phyloP scores from a whole-genome alignment of 1,140 invertebrate species.

The Drosophila virilis region DNA sequence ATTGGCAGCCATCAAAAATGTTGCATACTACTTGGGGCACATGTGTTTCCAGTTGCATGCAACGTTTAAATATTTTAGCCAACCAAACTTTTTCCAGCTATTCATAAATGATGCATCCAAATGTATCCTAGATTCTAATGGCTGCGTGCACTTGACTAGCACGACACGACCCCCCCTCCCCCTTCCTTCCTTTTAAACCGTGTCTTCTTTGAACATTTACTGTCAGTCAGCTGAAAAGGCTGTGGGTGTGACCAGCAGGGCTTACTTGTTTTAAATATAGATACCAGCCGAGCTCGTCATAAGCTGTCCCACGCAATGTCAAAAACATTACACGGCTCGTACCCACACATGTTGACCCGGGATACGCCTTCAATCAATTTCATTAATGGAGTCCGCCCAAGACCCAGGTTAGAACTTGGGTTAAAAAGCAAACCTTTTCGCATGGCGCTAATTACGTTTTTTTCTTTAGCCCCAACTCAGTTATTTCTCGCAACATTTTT shows the following conservation, averaged over 20 bases:
- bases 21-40: constrained; percentile 30
- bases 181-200: background rate
- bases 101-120: constrained; percentile 18
- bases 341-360: constrained; percentile 15
- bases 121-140: background rate
- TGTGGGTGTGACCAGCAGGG: background rate
- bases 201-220: background rate
- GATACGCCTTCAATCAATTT: constrained; percentile 41
- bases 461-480: background rate
- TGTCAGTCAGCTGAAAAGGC: background rate
- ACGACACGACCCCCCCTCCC: no score
- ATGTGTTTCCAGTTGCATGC: constrained; percentile 4
- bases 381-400: constrained; percentile 17
- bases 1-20: background rate
- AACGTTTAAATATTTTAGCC: constrained; percentile 15
- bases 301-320: constrained; percentile 17
- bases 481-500: background rate
- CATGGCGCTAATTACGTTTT: constrained; percentile 33
- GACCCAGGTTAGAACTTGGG: background rate
- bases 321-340: background rate
- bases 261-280: constrained; percentile 12
- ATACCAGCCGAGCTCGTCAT: background rate
- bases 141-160: background rate
- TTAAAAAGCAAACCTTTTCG: constrained; percentile 14
- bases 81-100: constrained; percentile 3